Base-by-base conservation (phyloP, 2,797 vertebrate species). In the Pangasius sanitwongsei region DNA sequence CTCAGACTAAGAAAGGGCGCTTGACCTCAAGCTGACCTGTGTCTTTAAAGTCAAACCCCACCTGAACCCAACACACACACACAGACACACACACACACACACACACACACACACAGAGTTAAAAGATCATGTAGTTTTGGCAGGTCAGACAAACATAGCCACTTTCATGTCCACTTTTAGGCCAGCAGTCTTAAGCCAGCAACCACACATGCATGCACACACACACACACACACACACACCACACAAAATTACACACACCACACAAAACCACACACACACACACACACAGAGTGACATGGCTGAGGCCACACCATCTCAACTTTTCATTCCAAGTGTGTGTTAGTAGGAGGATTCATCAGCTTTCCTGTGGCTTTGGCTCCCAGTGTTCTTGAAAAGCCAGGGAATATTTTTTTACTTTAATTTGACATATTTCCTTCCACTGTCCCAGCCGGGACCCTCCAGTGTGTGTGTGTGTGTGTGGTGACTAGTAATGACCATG, bases 11-110 rank as follows among this genome's bases (percentile, higher is more conserved):
- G 89, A 80, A 80, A 81, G 67, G 69, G 86, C 8, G 44, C 63
- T 78, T 89, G 90, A 91, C 87, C 92, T 90, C 61, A 61, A 16
- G 16, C n/a, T 91, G 87, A 93, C 90, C 90, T 87, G 70, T 16
- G 69, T 34, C 77, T 69, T 82, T 55, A 89, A 88, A 83, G 74
- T 53, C 84, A 41, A 65, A 84, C 74, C 65, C 86, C 89, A 91
- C 86, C 86, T 92, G 91, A 88, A 83, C 65, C 53, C 34, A 34
- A 65, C 31, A 81, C 59, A 57, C 69, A 41, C 25, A 18, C 37
- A 70, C n/a, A n/a, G n/a, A 59, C 80, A 78, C 48, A 78, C 48
- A 78, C 44, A 83, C 84, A 83, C 67, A 61, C 41, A 34, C 28
- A 72, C 67, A 84, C 59, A 86, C 3, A 80, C 63, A 88, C 80